Evolutionary conservation across 2,797 vertebrate genomes (phyloP), one percentile per base, ranked within the genome.

Genomic region (Bovichtus variegatus): DNA sequence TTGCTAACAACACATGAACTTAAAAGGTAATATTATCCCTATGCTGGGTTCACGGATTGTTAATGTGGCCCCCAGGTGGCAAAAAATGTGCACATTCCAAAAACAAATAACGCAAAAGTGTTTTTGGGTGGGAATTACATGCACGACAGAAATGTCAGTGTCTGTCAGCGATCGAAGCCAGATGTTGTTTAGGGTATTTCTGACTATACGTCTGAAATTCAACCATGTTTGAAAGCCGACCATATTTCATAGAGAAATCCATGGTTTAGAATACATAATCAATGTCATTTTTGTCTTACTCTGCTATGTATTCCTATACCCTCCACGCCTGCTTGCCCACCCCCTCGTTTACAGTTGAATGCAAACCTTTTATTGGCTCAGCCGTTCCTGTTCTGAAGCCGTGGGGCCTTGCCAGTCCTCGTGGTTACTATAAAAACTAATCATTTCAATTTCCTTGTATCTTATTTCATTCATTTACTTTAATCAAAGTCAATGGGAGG

Each of bases 401-500:
- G 64, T 21, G 50, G 47, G 70, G 60, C 81, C 80, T 59, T 81
- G 85, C 87, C 87, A 90, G 85, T 91, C 87, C 38, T 81, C 84
- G 85, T 83, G 92, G 91, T 94, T 90, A 87, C 89, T 85, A 88
- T 92, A 93, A 93, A 94, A 94, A 91, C 81, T 58, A 94, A 93
- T 93, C 82, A 93, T 93, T 94, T 94, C 86, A 91, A 91, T 95
- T 94, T 94, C 93, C 92, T 92, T 83, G 88, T 93, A 94, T 95
- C 93, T 93, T 91, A 93, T 95, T 94, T 94, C 93, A 91, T 90
- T 92, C 88, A 84, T 91, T 91, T 86, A 86, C 91, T 95, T 94
- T 94, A 94, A 95, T 94, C 93, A 92, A 86, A 69, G 93, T 85
- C 80, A 87, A 80, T 75, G 88, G 91, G 93, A 92, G 89, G 89